Conservation (phyloP, 2,888 invertebrate species). For the Harmothoe impar region DNA sequence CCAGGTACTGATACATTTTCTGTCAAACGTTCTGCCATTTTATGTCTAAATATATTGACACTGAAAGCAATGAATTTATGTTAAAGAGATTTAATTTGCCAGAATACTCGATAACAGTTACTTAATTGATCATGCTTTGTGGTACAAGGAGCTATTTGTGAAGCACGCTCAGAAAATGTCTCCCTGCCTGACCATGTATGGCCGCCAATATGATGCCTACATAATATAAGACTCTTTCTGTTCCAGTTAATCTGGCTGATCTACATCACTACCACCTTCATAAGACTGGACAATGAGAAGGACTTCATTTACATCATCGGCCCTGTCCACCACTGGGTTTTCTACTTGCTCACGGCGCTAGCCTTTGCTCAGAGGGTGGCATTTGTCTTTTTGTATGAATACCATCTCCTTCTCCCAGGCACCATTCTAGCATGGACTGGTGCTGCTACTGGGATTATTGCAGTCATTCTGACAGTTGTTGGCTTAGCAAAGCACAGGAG, state of each 20-base stretch:
- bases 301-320: constrained; percentile 45
- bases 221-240: not conserved
- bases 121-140: too few species aligned
- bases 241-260: constrained; percentile 27
- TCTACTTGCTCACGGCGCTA: not conserved
- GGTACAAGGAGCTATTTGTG: too few species aligned
- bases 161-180: too few species aligned
- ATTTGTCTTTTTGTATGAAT: not conserved
- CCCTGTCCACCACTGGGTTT: not conserved
- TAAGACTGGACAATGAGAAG: not conserved
- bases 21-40: not conserved
- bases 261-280: constrained; percentile 34
- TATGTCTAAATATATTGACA: too few species aligned
- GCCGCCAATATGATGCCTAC: too few species aligned
- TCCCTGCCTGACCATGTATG: too few species aligned
- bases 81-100: too few species aligned
- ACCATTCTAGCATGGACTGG: not conserved
- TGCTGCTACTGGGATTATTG: not conserved
- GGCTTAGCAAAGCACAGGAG: not conserved
- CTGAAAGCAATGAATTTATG: too few species aligned
- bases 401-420: not conserved
- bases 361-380: not conserved
- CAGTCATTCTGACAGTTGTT: not conserved
- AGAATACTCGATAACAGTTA: too few species aligned
- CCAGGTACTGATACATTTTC: too few species aligned